Percentiles rank a stretch among this genome's conserved stretches.
phyloP scores from a whole-genome alignment of 2,797 vertebrate genomes.

The Chloroceryle amazona region DNA sequence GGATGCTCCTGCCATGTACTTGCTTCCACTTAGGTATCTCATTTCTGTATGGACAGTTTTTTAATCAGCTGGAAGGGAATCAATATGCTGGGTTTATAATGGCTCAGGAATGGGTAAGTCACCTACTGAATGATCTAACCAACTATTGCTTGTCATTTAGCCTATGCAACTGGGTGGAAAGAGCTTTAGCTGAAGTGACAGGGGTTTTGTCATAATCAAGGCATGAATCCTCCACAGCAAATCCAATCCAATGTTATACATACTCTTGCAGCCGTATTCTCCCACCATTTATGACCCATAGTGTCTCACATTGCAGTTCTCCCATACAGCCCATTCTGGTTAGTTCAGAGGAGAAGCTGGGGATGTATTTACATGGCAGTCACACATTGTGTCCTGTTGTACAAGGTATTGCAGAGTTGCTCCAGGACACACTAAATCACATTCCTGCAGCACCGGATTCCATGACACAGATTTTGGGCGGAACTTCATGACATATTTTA shows the following conservation, averaged over 20 bases:
- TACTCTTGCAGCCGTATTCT: not conserved
- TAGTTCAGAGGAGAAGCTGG: not conserved
- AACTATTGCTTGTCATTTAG: not conserved
- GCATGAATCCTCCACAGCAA: not conserved
- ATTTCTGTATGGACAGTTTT: not conserved
- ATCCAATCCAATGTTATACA: rapidly evolving
- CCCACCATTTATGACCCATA: rapidly evolving
- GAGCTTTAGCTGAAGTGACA: not conserved
- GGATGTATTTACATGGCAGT: not conserved
- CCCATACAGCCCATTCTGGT: not conserved
- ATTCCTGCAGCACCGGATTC: not conserved
- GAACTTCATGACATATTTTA: not conserved
- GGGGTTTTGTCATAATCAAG: not conserved
- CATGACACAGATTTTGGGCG: not conserved
- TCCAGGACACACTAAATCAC: not conserved
- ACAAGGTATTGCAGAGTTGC: not conserved
- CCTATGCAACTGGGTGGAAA: not conserved
- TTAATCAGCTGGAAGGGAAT: not conserved
- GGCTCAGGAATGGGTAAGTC: not conserved
- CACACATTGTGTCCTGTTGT: not conserved
- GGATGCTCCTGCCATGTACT: not conserved
- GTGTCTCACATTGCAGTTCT: not conserved
- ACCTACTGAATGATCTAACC: not conserved
- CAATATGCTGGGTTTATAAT: not conserved
- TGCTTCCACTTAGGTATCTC: rapidly evolving